Evolutionary conservation across 2,797 vertebrate species (phyloP), one percentile per base, ranked within the genome.

Genomic region (Anas bahamensis): DNA sequence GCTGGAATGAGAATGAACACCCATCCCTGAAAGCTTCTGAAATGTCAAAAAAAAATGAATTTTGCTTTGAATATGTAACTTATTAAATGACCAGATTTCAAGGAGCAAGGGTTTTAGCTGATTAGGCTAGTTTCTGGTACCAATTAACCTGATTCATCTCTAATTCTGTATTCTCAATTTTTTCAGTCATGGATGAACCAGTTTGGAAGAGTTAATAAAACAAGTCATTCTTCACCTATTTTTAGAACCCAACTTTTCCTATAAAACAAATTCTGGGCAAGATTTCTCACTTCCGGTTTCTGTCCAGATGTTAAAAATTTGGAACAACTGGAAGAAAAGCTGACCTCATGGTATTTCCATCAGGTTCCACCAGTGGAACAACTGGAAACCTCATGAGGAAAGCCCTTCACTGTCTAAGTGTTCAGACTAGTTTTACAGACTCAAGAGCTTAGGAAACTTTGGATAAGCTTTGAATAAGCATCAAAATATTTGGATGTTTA

Each of bases 341-440:
- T 96, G 95, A 97, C 71, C 79, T 97, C 93, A 96, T 90, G 91
- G 90, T 95, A 95, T 96, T 97, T 97, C 95, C 93, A 96, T 89
- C 95, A 94, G 86, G 90, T 96, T 95, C 88, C 91, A 94, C 88
- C 92, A 84, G 81, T 95, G 89, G 93, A 97, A 96, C 93, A 68
- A 92, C 73, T 96, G 96, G 95, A 97, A 96, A 82, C 83, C 87
- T 95, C 88, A 89, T 41, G 95, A 97, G 95, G 95, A 96, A 96
- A 97, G 86, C 87, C 92, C 86, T 96, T 94, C 76, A 94, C 70
- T 88, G 48, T 63, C 81, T 91, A 59, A 89, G 69, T 76, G 87
- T 90, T 94, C 83, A 89, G 88, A 78, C 92, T 90, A 90, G 65
- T 90, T 97, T 95, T 93, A 85, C 87, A 95, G 87, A 89, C 83